phyloP scores from a whole-genome alignment of 2,888 invertebrate species.

The Deroplatys truncata region DNA sequence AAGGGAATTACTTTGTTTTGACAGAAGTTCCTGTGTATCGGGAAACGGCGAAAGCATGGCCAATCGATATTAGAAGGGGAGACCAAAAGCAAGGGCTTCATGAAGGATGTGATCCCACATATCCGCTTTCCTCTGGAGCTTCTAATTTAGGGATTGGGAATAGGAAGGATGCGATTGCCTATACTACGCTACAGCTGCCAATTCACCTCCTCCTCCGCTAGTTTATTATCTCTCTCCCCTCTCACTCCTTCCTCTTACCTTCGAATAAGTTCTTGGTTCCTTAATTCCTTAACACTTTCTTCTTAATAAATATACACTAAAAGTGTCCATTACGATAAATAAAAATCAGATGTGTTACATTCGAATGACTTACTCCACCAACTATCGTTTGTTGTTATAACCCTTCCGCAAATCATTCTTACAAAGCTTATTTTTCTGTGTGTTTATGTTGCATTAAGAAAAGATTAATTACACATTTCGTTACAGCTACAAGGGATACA shows the following conservation, averaged over 20 bases:
- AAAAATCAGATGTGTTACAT: too few relatives aligned
- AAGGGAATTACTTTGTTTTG: conserved; percentile 32
- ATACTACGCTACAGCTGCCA: neutral
- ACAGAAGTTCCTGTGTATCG: conserved; percentile 9
- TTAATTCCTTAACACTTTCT: too few relatives aligned
- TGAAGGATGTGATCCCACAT: neutral
- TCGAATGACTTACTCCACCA: too few relatives aligned
- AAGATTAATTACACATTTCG: too few relatives aligned
- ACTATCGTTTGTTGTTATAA: too few relatives aligned
- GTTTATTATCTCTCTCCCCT: neutral
- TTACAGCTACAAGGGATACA: too few relatives aligned
- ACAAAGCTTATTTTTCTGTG: too few relatives aligned
- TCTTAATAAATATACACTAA: too few relatives aligned
- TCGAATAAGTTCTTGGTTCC: too few relatives aligned
- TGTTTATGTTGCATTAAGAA: too few relatives aligned
- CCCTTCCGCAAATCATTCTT: too few relatives aligned
- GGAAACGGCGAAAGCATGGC: neutral
- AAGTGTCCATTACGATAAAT: too few relatives aligned
- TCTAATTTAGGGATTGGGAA: neutral
- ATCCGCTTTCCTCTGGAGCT: neutral
- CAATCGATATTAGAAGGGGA: conserved; percentile 2
- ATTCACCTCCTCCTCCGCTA: neutral
- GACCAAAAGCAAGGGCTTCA: neutral
- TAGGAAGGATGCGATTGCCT: neutral
- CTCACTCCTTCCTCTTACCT: neutral